Evolutionary conservation across 2,888 invertebrate genomes (phyloP).

Genomic region (Dynastes hyllus): DNA sequence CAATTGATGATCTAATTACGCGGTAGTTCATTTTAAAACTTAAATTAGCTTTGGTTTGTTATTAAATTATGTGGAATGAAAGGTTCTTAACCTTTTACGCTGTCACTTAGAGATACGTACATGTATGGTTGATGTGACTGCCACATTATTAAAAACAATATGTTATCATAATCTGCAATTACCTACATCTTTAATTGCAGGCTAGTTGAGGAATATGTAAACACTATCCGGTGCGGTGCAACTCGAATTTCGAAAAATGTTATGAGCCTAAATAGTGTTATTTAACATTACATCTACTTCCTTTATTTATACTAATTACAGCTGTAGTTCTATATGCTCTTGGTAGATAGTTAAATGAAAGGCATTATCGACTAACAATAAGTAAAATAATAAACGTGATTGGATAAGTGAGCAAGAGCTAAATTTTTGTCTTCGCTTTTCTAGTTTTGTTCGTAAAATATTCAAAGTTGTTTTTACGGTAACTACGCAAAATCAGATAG

Average conservation of each 20-base stretch:
- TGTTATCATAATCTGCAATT: not conserved
- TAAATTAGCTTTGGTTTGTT: not conserved
- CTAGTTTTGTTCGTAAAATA: too few relatives aligned
- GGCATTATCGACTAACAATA: not conserved
- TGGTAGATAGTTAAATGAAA: not conserved
- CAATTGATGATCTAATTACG: too few relatives aligned
- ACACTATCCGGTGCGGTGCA: not conserved
- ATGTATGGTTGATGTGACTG: not conserved
- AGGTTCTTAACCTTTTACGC: not conserved
- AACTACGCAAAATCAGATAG: too few relatives aligned
- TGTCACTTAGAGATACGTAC: not conserved
- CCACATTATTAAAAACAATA: constrained; percentile 1
- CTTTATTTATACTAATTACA: constrained; percentile 4
- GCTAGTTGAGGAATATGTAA: not conserved
- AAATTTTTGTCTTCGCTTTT: too few relatives aligned
- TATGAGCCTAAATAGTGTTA: not conserved
- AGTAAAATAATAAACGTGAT: not conserved
- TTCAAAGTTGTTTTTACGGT: too few relatives aligned
- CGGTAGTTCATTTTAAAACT: not conserved
- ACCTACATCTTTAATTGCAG: constrained; percentile 3
- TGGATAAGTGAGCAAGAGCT: not conserved
- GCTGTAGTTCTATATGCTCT: not conserved
- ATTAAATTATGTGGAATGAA: not conserved
- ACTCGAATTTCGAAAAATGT: not conserved
- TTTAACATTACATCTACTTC: constrained; percentile 1